phyloP scores from a whole-genome alignment of 2,888 invertebrate genomes.

The Pterostichus madidus region DNA sequence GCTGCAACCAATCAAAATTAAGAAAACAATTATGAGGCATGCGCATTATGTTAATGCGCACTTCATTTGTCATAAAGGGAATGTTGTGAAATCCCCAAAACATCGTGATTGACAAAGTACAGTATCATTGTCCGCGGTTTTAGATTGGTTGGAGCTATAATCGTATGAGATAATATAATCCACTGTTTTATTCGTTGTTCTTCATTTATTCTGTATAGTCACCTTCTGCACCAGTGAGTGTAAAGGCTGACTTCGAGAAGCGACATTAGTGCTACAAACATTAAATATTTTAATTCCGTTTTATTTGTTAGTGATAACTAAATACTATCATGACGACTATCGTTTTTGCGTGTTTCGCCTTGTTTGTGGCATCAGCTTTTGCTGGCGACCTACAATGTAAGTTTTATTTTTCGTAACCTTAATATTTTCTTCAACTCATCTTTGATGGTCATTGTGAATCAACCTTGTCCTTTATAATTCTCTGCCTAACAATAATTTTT shows the following conservation, averaged over 20 bases:
- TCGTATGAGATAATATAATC: constrained; percentile 59
- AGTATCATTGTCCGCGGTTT: constrained; percentile 63
- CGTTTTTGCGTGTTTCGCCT: constrained; percentile 78
- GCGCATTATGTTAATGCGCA: constrained; percentile 65
- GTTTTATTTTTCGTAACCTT: constrained; percentile 74
- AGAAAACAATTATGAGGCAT: constrained; percentile 48
- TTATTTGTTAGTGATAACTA: constrained; percentile 62
- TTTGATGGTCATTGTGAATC: constrained; percentile 46
- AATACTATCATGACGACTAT: constrained; percentile 79
- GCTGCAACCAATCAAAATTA: constrained; percentile 51
- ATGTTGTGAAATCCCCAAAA: constrained; percentile 63
- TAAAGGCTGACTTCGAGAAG: constrained; percentile 83
- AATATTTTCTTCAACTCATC: constrained; percentile 39
- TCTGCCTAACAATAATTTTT: too few relatives aligned
- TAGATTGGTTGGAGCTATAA: constrained; percentile 59
- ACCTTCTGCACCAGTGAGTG: constrained; percentile 96
- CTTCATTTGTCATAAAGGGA: constrained; percentile 64
- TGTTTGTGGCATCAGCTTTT: constrained; percentile 77
- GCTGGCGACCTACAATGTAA: constrained; percentile 84
- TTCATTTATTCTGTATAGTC: constrained; percentile 74
- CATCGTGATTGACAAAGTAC: constrained; percentile 66
- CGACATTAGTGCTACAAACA: constrained; percentile 33
- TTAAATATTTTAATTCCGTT: constrained; percentile 37
- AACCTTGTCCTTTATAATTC: constrained; percentile 54
- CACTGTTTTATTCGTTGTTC: constrained; percentile 61